Evolutionary conservation across 2,888 invertebrate species (phyloP).

Genomic region (Electrophaes corylata): DNA sequence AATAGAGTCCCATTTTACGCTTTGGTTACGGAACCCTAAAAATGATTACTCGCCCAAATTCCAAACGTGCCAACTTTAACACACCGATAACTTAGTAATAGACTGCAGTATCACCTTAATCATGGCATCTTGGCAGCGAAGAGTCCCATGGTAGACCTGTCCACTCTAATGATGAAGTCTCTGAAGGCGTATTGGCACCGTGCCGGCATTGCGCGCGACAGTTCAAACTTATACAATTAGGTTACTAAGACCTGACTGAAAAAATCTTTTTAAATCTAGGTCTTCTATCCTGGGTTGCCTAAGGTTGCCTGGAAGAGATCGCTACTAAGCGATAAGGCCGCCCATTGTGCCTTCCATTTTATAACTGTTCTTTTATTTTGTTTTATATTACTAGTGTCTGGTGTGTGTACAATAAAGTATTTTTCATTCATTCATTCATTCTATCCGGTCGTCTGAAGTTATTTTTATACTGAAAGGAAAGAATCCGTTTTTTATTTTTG

Average conservation of each 20-base stretch:
- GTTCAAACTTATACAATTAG: background rate
- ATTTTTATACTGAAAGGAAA: no score
- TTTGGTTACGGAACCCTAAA: no score
- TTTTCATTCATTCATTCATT: no score
- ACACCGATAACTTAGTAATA: background rate
- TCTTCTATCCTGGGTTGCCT: background rate
- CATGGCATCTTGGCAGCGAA: conserved; percentile 10
- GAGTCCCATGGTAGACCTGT: conserved; percentile 11
- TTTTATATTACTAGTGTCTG: no score
- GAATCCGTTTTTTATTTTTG: no score
- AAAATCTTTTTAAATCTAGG: background rate
- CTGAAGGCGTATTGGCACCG: conserved; percentile 1
- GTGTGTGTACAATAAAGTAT: no score
- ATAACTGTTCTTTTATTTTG: no score
- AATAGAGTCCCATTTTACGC: no score
- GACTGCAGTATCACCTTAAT: background rate
- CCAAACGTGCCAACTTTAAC: background rate
- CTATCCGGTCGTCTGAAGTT: no score
- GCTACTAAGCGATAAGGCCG: no score
- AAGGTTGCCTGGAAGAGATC: no score
- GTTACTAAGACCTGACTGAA: background rate
- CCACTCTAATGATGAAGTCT: conserved; percentile 13
- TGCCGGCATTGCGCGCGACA: conserved; percentile 4
- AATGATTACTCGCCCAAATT: background rate
- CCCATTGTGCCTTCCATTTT: no score